Evolutionary conservation across 2,797 vertebrate genomes (phyloP).

Genomic region (Stomatorhinus walkeri): DNA sequence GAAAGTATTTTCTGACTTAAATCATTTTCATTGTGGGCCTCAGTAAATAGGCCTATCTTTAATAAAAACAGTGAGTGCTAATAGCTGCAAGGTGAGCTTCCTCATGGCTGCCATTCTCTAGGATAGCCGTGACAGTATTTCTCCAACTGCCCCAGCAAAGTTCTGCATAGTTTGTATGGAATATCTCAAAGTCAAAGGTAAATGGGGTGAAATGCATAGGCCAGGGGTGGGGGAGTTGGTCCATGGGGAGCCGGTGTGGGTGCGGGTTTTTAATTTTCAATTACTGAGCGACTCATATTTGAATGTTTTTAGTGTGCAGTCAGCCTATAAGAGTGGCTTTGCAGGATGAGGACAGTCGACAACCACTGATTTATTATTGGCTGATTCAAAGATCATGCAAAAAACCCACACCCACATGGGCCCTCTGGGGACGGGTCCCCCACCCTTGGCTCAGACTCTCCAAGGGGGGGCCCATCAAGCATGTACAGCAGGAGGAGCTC

Average conservation of each 20-base stretch:
- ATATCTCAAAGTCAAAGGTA: too few relatives aligned
- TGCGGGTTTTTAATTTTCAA: too few relatives aligned
- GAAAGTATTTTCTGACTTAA: neutral
- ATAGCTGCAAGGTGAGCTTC: neutral
- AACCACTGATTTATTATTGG: too few relatives aligned
- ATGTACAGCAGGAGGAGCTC: neutral
- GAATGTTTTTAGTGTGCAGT: too few relatives aligned
- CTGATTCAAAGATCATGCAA: neutral
- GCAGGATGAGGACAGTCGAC: neutral
- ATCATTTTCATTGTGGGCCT: neutral
- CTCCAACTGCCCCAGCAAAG: too few relatives aligned
- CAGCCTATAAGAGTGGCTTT: too few relatives aligned
- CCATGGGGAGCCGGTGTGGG: too few relatives aligned
- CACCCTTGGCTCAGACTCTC: too few relatives aligned
- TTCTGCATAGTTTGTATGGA: too few relatives aligned
- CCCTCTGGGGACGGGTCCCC: neutral
- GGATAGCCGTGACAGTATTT: neutral
- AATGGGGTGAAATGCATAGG: too few relatives aligned
- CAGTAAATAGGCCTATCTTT: neutral
- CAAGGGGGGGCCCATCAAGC: neutral
- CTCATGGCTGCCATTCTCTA: neutral
- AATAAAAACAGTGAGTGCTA: neutral
- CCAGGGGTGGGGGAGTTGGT: too few relatives aligned
- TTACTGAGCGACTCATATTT: too few relatives aligned
- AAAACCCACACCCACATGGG: neutral